These are phyloP conservation scores for Apeltes quadracus DNA, from an alignment of 2,113 vertebrate genomes.

Conservation along the genomic window DNA sequence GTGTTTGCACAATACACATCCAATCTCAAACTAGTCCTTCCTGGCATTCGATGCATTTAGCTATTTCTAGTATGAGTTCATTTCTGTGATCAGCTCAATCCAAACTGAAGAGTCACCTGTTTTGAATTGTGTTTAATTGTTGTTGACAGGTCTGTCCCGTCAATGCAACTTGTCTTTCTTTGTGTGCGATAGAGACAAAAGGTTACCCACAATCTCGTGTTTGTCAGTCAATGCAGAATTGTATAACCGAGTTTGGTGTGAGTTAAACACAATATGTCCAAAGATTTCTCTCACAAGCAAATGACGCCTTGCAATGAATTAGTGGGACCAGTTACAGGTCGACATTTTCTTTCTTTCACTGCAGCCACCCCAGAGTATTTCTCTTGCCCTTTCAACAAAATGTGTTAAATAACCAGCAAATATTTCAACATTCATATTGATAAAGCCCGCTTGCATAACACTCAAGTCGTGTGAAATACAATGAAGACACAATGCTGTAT, in stretches of 20 bases:
- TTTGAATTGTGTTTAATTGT: not conserved
- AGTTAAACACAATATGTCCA: not conserved
- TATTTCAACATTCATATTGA: constrained; percentile 14
- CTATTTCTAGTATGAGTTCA: constrained; percentile 27
- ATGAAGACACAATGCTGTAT: not conserved
- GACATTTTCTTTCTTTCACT: not conserved
- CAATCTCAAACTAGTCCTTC: constrained; percentile 16
- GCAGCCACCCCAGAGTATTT: not conserved
- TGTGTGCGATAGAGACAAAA: not conserved
- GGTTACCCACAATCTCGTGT: not conserved
- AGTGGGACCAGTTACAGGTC: constrained; percentile 8
- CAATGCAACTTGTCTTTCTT: not conserved
- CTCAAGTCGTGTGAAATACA: not conserved
- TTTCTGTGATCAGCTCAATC: constrained; percentile 20
- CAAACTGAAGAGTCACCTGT: constrained; percentile 24
- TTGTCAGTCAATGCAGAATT: constrained; percentile 3
- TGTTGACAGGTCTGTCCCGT: constrained; percentile 27
- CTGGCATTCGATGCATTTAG: constrained; percentile 3
- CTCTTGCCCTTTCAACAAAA: not conserved
- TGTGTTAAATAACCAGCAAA: not conserved
- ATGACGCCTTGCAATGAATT: not conserved
- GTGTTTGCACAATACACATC: constrained; percentile 1
- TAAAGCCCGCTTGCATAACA: constrained; percentile 15
- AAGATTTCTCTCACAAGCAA: not conserved
- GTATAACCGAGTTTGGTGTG: not conserved